A percentile compares a stretch with the other conserved stretches of the same genome.
These are phyloP conservation scores for Drosophila kurseongensis DNA, from an alignment of 1,140 invertebrate genomes.

Conservation along the genomic window DNA sequence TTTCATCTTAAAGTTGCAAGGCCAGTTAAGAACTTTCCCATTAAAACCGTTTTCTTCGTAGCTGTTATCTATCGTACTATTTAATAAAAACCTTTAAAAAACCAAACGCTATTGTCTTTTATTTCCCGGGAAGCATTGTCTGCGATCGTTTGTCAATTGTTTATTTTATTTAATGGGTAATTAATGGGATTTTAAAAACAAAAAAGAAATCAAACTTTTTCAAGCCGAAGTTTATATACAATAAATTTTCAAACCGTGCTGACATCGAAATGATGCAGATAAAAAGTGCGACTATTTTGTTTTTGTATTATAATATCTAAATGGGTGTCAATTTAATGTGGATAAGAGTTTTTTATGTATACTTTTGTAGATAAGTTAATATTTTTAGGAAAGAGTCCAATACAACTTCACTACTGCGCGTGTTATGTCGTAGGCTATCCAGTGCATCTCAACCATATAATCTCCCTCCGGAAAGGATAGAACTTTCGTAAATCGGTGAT, in stretches of 20 bases:
- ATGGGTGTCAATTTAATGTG: neutral
- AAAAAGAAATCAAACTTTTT: too few relatives aligned
- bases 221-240: too few relatives aligned
- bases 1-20: constrained; percentile 39
- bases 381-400: neutral
- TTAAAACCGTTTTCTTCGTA: constrained; percentile 65
- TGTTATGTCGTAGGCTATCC: neutral
- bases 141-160: too few relatives aligned
- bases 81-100: constrained; percentile 63
- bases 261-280: too few relatives aligned
- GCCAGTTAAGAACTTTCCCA: constrained; percentile 52
- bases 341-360: neutral
- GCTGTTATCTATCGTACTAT: constrained; percentile 57
- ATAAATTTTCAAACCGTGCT: too few relatives aligned
- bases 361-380: neutral
- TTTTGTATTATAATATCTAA: neutral
- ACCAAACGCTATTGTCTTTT: neutral
- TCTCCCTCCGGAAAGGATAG: constrained; percentile 10
- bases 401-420: neutral
- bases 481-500: constrained; percentile 6
- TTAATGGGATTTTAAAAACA: too few relatives aligned
- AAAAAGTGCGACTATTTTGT: neutral
- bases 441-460: neutral
- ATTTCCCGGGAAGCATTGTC: too few relatives aligned
- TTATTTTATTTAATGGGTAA: too few relatives aligned